Percentiles rank a stretch among this genome's conserved stretches.
These are phyloP conservation scores for Cancer borealis DNA, from an alignment of 2,888 invertebrate species.

Conservation along the genomic window DNA sequence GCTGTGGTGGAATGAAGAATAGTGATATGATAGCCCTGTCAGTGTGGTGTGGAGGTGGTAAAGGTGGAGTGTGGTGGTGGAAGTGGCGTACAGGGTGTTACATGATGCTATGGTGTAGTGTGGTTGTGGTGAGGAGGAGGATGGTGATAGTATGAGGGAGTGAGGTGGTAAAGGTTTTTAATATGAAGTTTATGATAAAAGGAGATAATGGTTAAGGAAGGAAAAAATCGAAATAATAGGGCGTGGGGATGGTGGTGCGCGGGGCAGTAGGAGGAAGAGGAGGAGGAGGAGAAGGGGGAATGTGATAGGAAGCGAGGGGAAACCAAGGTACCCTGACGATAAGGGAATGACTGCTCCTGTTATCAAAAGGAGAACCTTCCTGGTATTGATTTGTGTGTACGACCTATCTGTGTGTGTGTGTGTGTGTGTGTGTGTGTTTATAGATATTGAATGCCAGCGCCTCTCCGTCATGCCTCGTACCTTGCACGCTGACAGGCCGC, in stretches of 20 bases:
- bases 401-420: conserved; percentile 2
- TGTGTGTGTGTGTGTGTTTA: not conserved
- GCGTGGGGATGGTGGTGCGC: not conserved
- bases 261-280: not conserved
- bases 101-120: not conserved
- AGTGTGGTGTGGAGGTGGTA: not conserved
- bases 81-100: not conserved
- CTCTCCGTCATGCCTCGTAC: too few species aligned
- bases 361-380: conserved; percentile 5
- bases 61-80: not conserved
- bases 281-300: not conserved
- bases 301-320: too few species aligned
- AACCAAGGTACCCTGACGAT: too few species aligned
- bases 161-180: not conserved
- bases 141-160: not conserved
- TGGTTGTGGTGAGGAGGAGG: not conserved
- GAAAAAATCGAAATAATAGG: too few species aligned
- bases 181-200: too few species aligned
- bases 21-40: too few species aligned
- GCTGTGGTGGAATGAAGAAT: too few species aligned
- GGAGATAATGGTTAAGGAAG: too few species aligned
- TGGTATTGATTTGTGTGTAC: not conserved
- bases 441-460: too few species aligned
- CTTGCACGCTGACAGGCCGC: too few species aligned
- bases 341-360: not conserved